phyloP scores from a whole-genome alignment of 2,797 vertebrate genomes.

The Sphenopsis melanotis region DNA sequence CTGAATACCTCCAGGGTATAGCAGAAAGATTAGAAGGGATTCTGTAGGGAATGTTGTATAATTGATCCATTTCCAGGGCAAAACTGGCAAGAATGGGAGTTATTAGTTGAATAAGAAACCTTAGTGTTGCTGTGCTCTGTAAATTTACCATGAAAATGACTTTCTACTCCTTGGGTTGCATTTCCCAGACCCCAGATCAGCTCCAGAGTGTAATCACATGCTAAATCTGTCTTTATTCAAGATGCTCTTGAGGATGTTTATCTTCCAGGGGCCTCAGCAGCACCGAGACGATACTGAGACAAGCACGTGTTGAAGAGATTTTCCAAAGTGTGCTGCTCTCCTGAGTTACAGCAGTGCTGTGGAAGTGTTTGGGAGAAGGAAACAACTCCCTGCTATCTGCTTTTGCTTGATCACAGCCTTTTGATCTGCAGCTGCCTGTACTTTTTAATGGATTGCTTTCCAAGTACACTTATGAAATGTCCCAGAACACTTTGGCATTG shows the following conservation, averaged over 20 bases:
- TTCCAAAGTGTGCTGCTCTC: not conserved
- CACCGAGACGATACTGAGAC: accelerated
- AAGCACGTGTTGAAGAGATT: accelerated
- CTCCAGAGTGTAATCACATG: not conserved
- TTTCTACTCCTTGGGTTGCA: not conserved
- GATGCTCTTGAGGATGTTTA: not conserved
- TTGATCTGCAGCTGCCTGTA: not conserved
- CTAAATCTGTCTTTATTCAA: not conserved
- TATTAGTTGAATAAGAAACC: not conserved
- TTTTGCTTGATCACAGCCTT: not conserved
- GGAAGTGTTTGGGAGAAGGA: not conserved
- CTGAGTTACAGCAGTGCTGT: not conserved
- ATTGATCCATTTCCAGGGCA: not conserved
- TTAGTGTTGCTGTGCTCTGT: not conserved
- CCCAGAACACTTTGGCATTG: accelerated
- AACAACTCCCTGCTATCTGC: not conserved
- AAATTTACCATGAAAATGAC: not conserved
- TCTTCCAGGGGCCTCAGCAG: not conserved
- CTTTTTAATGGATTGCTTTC: not conserved
- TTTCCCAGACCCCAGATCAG: not conserved
- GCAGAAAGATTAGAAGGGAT: not conserved
- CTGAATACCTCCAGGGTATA: not conserved
- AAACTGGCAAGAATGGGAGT: not conserved
- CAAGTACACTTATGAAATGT: accelerated
- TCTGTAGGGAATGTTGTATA: not conserved